Base-by-base conservation (phyloP, 1,140 invertebrate species). In the Brevipalpus yothersi region DNA sequence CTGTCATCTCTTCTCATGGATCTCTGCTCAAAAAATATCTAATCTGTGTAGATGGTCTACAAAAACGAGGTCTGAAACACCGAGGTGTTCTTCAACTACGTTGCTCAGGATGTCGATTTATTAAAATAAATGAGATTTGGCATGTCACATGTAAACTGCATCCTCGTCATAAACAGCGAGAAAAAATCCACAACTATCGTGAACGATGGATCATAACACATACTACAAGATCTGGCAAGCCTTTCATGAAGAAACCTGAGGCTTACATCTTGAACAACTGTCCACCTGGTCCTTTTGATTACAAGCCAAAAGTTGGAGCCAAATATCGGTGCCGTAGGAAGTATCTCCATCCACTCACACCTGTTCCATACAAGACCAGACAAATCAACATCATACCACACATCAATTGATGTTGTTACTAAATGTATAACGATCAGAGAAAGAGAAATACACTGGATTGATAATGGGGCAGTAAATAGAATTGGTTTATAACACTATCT, bases 121-220 rank as follows among this genome's bases (percentile, higher is more conserved):
- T 83, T 13, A 72, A 74, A 47, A 71, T 78, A 58, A 75, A 84
- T 67, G 76, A 80, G 61, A 73, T 81, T 42, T 66, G 78, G 62
- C 83, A 80, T 71, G 77, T 84, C 53, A 77, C 82, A 56, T 88
- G 85, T 66, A 78, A 78, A 64, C 79, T 76, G 21, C 77, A 82
- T 68, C 79, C 80, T 43, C 72, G 83, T 57, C 84, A 88, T 65
- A 87, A 87, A 66, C 83, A 86, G 73, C 81, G 79, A 76, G 69
- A 77, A 39, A 80, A 78, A 70, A 74, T 78, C 58, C 71, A 75
- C 54, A 75, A 78, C 62, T 77, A 76, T 42, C 75, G 75, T 63
- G 79, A 79, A 63, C 79, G 76, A 41, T 84, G 80, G 76, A 79
- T 83, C 61, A 68, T 85, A 49, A 80, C 82, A 5, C 77, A 82